Evolutionary conservation across 1,140 invertebrate species (phyloP), one percentile per base, ranked within the genome.

Genomic region (Cataglyphis hispanica): DNA sequence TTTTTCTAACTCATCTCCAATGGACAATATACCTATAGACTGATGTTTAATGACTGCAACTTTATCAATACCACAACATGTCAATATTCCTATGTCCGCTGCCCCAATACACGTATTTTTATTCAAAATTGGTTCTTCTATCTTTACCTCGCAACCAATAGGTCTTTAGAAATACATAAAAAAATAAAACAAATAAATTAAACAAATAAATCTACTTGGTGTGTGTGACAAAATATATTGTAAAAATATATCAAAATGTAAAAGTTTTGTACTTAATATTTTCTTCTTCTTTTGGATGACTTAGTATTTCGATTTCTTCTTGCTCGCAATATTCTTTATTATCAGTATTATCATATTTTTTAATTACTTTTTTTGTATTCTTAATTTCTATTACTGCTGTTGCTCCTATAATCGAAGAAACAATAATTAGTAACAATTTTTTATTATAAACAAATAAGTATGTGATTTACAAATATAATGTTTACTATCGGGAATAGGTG

Each of bases 1-100:
- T 10, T 96, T 96, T 90, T 97, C 96, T 50, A 99, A 95, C 95
- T 99, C 99, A 95, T 99, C 98, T 64, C 99, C 99, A 25, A 98
- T 99, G 0, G 98, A 99, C 88, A 99, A 94, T 40, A 99, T 95
- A 63, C 97, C 98, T 70, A 99, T 95, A 83, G 94, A 94, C 16
- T 97, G 97, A 78, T 95, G 4, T 84, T 87, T 85, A 8, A 60
- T 75, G 37, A 97, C 96, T 56, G 89, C 72, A 11, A 98, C 94
- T 83, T 94, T 90, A 67, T 91, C 93, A 7, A 95, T 95, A n/a
- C 98, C 98, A 84, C 97, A 96, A 58, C 97, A 96, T 50, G 98
- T 97, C 72, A 98, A 92, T 19, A 99, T 94, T 50, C 98, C 98
- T 69, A 98, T 94, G 91, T 98, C 97, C 10, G 96, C 95, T n/a